A percentile compares a stretch with the other conserved stretches of the same genome.
Evolutionary conservation across 2,888 invertebrate species (phyloP).

Genomic region (Acanthosepion lycidas): DNA sequence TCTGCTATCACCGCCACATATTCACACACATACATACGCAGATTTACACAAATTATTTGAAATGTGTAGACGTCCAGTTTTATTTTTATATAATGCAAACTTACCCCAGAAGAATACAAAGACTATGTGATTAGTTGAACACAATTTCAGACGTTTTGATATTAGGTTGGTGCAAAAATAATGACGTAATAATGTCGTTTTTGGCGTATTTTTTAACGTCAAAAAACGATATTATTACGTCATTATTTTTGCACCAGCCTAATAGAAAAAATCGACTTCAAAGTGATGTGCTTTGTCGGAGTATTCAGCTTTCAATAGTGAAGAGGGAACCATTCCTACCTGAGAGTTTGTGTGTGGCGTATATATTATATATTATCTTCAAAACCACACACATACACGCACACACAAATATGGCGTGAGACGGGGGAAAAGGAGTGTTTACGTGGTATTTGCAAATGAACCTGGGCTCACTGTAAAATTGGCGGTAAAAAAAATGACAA

Average conservation of each 20-base stretch:
- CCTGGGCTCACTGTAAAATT: not conserved
- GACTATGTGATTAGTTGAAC: not conserved
- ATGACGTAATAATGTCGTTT: too few relatives aligned
- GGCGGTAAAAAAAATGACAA: not conserved
- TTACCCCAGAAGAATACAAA: not conserved
- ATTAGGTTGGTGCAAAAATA: too few relatives aligned
- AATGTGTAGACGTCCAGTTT: not conserved
- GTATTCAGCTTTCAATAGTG: not conserved
- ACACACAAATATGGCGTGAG: not conserved
- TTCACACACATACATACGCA: not conserved
- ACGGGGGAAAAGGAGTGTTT: not conserved
- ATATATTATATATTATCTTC: not conserved
- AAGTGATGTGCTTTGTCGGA: not conserved
- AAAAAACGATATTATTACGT: too few relatives aligned
- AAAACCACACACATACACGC: not conserved
- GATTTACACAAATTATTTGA: not conserved
- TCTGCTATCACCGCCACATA: not conserved
- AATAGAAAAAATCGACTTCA: not conserved
- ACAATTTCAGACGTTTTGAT: not conserved
- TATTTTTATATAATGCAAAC: not conserved
- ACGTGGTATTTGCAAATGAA: not conserved
- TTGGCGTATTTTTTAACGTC: too few relatives aligned
- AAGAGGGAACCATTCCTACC: not conserved
- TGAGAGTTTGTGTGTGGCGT: conserved; percentile 14
- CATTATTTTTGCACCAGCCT: too few relatives aligned